A percentile compares a stretch with the other conserved stretches of the same genome.
phyloP scores from a whole-genome alignment of 2,888 invertebrate genomes.

The Agrotis ipsilon region DNA sequence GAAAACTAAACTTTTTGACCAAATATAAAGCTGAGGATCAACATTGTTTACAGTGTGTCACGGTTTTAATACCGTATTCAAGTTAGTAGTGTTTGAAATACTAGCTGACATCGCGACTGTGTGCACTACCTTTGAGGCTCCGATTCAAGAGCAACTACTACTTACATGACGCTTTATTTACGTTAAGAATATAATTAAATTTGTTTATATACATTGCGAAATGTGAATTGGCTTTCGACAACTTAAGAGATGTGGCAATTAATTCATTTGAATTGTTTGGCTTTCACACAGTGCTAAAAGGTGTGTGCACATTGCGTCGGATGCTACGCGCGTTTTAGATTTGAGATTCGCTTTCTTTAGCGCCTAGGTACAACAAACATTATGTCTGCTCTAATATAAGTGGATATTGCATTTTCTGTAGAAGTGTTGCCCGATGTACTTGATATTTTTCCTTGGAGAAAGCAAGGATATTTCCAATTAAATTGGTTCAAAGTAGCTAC shows the following conservation, averaged over 20 bases:
- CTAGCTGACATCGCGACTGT: slow-evolving; percentile 31
- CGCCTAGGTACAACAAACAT: too few species aligned
- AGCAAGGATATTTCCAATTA: not conserved
- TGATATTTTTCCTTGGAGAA: too few species aligned
- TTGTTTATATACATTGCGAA: slow-evolving; percentile 10
- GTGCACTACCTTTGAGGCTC: slow-evolving; percentile 57
- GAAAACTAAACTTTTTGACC: slow-evolving; percentile 11
- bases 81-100: slow-evolving; percentile 42
- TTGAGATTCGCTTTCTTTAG: not conserved
- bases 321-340: not conserved
- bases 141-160: slow-evolving; percentile 41
- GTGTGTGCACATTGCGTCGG: not conserved
- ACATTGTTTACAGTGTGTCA: not conserved
- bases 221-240: slow-evolving; percentile 16
- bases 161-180: slow-evolving; percentile 40
- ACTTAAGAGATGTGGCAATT: slow-evolving; percentile 11
- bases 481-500: not conserved
- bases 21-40: not conserved
- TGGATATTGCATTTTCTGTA: too few species aligned
- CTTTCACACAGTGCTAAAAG: not conserved
- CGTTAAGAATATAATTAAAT: slow-evolving; percentile 36
- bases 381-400: too few species aligned
- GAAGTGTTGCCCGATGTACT: too few species aligned
- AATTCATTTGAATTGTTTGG: slow-evolving; percentile 20
- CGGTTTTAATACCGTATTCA: slow-evolving; percentile 33